phyloP scores from a whole-genome alignment of 1,140 invertebrate species.

The Psix sp. region DNA sequence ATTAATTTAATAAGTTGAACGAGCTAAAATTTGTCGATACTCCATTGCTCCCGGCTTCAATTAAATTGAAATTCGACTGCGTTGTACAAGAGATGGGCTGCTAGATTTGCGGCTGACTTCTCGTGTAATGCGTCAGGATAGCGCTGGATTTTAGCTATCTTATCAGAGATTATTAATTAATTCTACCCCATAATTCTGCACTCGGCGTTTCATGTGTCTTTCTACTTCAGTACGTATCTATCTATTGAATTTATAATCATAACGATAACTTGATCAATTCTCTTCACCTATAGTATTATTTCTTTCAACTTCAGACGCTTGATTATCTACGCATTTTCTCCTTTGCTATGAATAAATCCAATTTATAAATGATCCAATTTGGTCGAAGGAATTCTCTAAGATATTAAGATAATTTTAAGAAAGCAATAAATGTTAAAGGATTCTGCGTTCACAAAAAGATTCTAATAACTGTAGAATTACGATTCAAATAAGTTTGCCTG shows the following conservation, averaged over 20 bases:
- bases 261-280: conserved; percentile 38
- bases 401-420: too few relatives aligned
- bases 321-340: conserved; percentile 22
- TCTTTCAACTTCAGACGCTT: conserved; percentile 35
- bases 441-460: too few relatives aligned
- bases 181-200: conserved; percentile 51
- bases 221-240: conserved; percentile 40
- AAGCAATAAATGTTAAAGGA: too few relatives aligned
- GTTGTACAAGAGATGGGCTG: conserved; percentile 44
- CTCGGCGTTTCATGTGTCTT: conserved; percentile 29
- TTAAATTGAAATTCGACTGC: conserved; percentile 55
- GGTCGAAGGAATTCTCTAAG: too few relatives aligned
- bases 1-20: conserved; percentile 48
- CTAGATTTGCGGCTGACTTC: conserved; percentile 50
- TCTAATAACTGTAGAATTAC: too few relatives aligned
- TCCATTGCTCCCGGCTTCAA: conserved; percentile 20
- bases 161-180: conserved; percentile 59
- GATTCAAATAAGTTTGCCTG: too few relatives aligned
- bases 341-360: too few relatives aligned
- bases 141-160: conserved; percentile 51
- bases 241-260: conserved; percentile 46
- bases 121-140: conserved; percentile 58
- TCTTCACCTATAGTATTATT: conserved; percentile 18
- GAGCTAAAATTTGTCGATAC: conserved; percentile 57
- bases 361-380: too few relatives aligned